Evolutionary conservation across 2,888 invertebrate genomes (phyloP).

Genomic region (Gastracanthus pulcherrimus): DNA sequence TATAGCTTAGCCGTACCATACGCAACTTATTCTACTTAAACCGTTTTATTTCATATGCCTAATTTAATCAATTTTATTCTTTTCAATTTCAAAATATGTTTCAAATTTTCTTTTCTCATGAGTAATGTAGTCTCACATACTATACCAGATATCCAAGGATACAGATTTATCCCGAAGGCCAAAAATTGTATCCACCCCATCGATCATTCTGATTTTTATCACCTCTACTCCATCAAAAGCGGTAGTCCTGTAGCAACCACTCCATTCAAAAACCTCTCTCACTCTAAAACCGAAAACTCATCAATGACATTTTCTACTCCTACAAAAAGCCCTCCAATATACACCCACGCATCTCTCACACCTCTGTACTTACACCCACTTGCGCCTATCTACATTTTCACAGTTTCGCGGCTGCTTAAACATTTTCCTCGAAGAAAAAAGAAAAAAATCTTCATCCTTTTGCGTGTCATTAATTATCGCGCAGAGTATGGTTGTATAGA

Average conservation of each 20-base stretch:
- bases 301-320: background rate
- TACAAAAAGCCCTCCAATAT: too few relatives aligned
- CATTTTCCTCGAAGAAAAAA: background rate
- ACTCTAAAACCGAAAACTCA: background rate
- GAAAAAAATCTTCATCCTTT: slow-evolving; percentile 1
- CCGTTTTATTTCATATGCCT: background rate
- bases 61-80: background rate
- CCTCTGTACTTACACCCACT: background rate
- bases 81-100: background rate
- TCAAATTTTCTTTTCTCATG: background rate
- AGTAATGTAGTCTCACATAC: background rate
- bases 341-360: too few relatives aligned
- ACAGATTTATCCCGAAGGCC: background rate
- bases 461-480: slow-evolving; percentile 41
- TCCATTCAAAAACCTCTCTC: background rate
- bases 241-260: too few relatives aligned
- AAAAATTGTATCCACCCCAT: background rate
- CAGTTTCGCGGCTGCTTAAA: background rate
- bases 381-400: background rate
- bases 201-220: background rate
- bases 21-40: background rate
- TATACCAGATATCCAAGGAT: background rate
- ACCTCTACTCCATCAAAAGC: background rate
- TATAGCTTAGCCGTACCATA: too few relatives aligned
- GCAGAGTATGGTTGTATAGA: background rate